Conservation (phyloP, 1,140 invertebrate species). For the Lasioglossum baleicum region DNA sequence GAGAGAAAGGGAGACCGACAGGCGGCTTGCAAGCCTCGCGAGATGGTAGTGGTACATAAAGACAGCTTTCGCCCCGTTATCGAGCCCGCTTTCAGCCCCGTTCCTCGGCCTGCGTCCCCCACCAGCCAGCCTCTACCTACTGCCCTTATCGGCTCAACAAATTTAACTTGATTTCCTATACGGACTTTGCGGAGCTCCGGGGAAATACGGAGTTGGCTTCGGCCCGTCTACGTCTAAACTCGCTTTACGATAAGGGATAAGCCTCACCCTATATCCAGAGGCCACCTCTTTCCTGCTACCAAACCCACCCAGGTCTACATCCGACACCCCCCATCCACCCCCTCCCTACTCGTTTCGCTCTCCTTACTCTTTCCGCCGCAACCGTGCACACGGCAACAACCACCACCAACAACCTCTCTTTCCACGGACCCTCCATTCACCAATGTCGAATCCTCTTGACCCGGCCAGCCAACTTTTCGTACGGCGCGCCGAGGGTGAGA, state of each 20-base stretch:
- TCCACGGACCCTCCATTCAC: conserved; percentile 32
- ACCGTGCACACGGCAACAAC: conserved; percentile 32
- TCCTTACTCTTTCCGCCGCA: not conserved
- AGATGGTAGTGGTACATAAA: conserved; percentile 51
- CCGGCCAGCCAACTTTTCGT: conserved; percentile 53
- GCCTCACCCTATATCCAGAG: conserved; percentile 41
- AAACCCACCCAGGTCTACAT: too few species aligned
- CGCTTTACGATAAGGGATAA: conserved; percentile 74
- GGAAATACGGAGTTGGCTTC: conserved; percentile 69
- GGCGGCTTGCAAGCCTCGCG: conserved; percentile 5
- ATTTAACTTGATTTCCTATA: conserved; percentile 76
- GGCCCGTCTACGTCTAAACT: conserved; percentile 68
- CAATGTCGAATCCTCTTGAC: conserved; percentile 63
- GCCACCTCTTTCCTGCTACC: conserved; percentile 9
- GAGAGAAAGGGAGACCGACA: too few species aligned
- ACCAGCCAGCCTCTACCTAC: conserved; percentile 25
- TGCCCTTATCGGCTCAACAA: conserved; percentile 73
- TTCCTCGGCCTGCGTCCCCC: not conserved
- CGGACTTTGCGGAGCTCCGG: conserved; percentile 70
- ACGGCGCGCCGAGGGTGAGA: conserved; percentile 5
- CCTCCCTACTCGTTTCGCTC: not conserved
- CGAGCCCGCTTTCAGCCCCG: conserved; percentile 47
- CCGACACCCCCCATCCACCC: not conserved
- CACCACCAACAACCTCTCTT: conserved; percentile 18
- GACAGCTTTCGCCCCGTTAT: conserved; percentile 63